Evolutionary conservation across 2,888 invertebrate species (phyloP).

Genomic region (Branchellion lobata): DNA sequence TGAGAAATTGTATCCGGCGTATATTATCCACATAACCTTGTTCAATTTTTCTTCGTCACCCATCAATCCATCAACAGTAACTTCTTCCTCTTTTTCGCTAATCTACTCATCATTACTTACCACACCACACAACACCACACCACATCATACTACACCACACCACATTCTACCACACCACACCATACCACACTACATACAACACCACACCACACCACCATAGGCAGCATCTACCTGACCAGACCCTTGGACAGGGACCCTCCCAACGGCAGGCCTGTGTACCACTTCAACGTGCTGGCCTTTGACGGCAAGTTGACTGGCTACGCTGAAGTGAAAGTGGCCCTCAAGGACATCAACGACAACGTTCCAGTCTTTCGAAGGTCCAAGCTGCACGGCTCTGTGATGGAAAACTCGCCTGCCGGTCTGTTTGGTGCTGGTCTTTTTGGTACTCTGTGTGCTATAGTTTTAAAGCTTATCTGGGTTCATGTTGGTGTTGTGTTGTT

Average conservation of each 20-base stretch:
- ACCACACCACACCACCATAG: slow-evolving; percentile 59
- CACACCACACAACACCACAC: too few species aligned
- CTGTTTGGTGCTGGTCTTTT: slow-evolving; percentile 48
- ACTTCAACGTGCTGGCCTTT: slow-evolving; percentile 58
- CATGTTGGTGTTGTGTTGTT: too few species aligned
- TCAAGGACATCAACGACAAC: slow-evolving; percentile 96
- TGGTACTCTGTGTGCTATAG: too few species aligned
- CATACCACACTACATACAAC: not conserved
- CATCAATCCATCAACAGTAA: too few species aligned
- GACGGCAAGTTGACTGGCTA: slow-evolving; percentile 77
- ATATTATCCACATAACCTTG: too few species aligned
- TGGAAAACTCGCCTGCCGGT: slow-evolving; percentile 88
- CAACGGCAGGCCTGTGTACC: slow-evolving; percentile 52
- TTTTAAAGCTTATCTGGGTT: too few species aligned
- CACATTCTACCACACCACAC: too few species aligned
- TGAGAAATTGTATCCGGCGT: too few species aligned
- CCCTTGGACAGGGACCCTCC: slow-evolving; percentile 71
- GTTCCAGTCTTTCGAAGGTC: slow-evolving; percentile 75
- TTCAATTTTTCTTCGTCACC: too few species aligned
- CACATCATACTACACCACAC: too few species aligned
- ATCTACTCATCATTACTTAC: too few species aligned
- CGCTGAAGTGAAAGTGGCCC: slow-evolving; percentile 93
- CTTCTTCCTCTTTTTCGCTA: too few species aligned
- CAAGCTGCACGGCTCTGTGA: slow-evolving; percentile 69
- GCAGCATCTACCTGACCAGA: slow-evolving; percentile 94